A percentile compares a stretch with the other conserved stretches of the same genome.
These are phyloP conservation scores for Gasterosteus aculeatus DNA, from an alignment of 2,113 vertebrate species.

Conservation along the genomic window DNA sequence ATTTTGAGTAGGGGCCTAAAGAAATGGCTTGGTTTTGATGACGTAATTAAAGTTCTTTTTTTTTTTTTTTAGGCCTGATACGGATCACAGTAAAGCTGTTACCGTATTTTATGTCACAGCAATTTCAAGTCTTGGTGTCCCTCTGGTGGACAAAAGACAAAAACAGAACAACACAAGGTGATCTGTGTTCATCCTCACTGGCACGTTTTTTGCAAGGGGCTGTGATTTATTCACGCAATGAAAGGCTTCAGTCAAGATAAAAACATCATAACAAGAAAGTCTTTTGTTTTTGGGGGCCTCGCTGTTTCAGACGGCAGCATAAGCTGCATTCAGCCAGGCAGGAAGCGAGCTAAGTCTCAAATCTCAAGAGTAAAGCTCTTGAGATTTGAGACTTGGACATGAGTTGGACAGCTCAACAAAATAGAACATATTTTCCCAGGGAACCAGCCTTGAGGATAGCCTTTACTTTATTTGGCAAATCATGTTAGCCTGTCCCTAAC, in stretches of 20 bases:
- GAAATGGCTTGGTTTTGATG: too few species aligned
- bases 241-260: neutral
- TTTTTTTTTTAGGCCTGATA: neutral
- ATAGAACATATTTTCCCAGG: constrained; percentile 1
- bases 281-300: constrained; percentile 19
- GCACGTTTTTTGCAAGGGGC: neutral
- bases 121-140: constrained; percentile 8
- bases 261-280: constrained; percentile 29
- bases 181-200: neutral
- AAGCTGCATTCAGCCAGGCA: constrained; percentile 22
- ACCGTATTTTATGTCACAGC: neutral
- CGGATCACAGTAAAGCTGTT: neutral
- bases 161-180: neutral
- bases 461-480: neutral
- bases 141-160: constrained; percentile 47
- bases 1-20: too few species aligned
- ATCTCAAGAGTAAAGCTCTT: neutral
- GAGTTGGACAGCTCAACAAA: neutral
- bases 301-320: neutral
- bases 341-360: constrained; percentile 2
- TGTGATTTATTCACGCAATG: neutral
- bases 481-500: neutral
- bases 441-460: neutral
- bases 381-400: neutral
- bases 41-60: neutral